Evolutionary conservation across 2,113 vertebrate genomes (phyloP).

Genomic region (Rattus norvegicus): GRCr8 NC_086019.1:76527001-76527500

Average conservation of each 20-base stretch:
- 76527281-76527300: not conserved
- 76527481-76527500: not conserved
- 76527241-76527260: not conserved
- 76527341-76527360: not conserved
- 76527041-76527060: not conserved
- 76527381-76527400: not conserved
- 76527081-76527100: fast-evolving
- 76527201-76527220: not conserved
- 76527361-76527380: not conserved
- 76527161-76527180: not conserved
- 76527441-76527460: not conserved
- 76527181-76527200: not conserved
- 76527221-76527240: not conserved
- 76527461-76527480: not conserved
- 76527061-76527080: not conserved
- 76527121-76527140: not conserved
- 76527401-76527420: not conserved
- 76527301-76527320: not conserved
- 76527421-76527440: not conserved
- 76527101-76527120: not conserved
- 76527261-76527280: not conserved
- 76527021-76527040: not conserved
- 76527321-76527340: not conserved
- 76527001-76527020: not conserved
- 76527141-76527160: fast-evolving